Percentiles rank a stretch among this genome's conserved stretches.
phyloP scores from a whole-genome alignment of 2,888 invertebrate genomes.

The Hedya salicella region DNA sequence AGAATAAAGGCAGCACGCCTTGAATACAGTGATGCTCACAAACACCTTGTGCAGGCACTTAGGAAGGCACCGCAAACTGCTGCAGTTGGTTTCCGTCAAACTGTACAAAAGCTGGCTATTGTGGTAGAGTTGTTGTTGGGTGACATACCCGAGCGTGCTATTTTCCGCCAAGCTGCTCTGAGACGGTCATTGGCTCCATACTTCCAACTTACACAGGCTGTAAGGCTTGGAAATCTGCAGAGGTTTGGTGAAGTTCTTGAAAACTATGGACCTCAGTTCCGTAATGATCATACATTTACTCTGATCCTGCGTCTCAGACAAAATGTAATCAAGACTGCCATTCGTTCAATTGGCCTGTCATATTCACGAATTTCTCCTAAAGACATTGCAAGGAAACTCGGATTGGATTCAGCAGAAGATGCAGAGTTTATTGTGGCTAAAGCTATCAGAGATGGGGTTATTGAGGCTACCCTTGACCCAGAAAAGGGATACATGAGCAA shows the following conservation, averaged over 20 bases:
- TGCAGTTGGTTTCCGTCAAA: slow-evolving; percentile 99
- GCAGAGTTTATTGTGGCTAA: slow-evolving; percentile 99
- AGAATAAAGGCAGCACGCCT: slow-evolving; percentile 99
- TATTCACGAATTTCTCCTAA: slow-evolving; percentile 98
- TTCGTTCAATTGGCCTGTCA: slow-evolving; percentile 97
- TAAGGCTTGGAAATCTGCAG: slow-evolving; percentile 96
- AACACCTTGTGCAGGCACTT: slow-evolving; percentile 96
- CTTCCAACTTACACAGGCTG: slow-evolving; percentile 98
- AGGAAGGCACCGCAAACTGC: slow-evolving; percentile 99
- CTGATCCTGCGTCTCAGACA: slow-evolving; percentile 97
- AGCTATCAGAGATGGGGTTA: slow-evolving; percentile 98
- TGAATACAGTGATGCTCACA: slow-evolving; percentile 99
- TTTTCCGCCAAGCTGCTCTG: slow-evolving; percentile 96
- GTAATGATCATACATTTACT: slow-evolving; percentile 97
- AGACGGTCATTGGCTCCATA: slow-evolving; percentile 96
- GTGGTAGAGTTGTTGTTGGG: slow-evolving; percentile 97
- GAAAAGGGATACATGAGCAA: slow-evolving; percentile 98
- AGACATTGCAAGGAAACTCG: slow-evolving; percentile 97
- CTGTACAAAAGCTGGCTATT: slow-evolving; percentile 97
- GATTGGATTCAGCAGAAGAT: slow-evolving; percentile 97
- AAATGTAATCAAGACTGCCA: slow-evolving; percentile 99
- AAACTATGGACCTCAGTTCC: slow-evolving; percentile 95
- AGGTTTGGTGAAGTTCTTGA: slow-evolving; percentile 97
- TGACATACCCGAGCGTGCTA: slow-evolving; percentile 98
- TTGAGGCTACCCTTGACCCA: slow-evolving; percentile 98